Percentiles rank a stretch among this genome's conserved stretches.
These are phyloP conservation scores for Corythoichthys haematopterus DNA, from an alignment of 2,113 vertebrate species.

Conservation along the genomic window DNA sequence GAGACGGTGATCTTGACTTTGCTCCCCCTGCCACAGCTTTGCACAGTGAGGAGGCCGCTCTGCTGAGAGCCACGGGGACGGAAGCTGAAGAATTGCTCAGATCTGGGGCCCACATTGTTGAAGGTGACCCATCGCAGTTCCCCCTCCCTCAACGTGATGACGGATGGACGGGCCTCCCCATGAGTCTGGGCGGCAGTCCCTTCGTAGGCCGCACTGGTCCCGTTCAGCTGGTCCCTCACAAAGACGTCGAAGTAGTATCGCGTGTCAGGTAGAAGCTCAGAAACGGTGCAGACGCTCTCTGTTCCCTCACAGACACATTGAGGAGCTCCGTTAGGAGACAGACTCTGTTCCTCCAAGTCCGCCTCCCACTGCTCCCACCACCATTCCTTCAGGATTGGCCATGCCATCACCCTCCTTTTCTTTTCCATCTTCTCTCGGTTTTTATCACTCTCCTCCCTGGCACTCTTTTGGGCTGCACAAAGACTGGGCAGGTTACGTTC, in stretches of 20 bases:
- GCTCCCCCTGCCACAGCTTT: constrained; percentile 74
- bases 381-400: constrained; percentile 66
- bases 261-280: constrained; percentile 76
- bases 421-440: constrained; percentile 46
- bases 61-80: constrained; percentile 76
- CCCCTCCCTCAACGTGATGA: constrained; percentile 74
- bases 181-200: constrained; percentile 79
- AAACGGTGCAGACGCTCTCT: constrained; percentile 78
- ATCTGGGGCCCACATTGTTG: constrained; percentile 44
- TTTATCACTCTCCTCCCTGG: constrained; percentile 37
- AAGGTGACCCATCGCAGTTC: constrained; percentile 77
- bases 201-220: constrained; percentile 75
- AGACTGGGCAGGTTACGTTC: constrained; percentile 80
- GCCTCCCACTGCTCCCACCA: constrained; percentile 71
- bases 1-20: constrained; percentile 72
- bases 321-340: constrained; percentile 46
- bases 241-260: constrained; percentile 86
- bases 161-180: constrained; percentile 70
- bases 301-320: constrained; percentile 76
- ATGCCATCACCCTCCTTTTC: constrained; percentile 41
- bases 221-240: constrained; percentile 75
- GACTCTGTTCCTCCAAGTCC: constrained; percentile 34
- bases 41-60: constrained; percentile 80
- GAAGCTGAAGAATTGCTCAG: constrained; percentile 71
- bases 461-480: constrained; percentile 72